Conservation (phyloP, 2,797 vertebrate species). For the Cryptoblepharus egeriae region DNA sequence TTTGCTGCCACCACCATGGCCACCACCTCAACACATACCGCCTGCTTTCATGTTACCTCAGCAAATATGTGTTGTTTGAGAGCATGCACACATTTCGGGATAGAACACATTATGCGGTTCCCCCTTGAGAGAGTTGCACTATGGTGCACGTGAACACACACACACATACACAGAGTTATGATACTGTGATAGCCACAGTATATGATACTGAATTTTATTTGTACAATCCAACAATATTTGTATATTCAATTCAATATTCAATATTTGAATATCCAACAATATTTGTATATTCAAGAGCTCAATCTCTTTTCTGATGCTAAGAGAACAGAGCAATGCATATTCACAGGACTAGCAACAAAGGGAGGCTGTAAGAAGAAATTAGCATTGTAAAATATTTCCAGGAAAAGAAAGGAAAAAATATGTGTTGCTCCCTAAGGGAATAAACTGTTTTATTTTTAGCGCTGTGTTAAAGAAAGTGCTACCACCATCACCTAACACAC, state of each 20-base stretch:
- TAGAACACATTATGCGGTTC: not conserved
- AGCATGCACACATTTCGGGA: no score
- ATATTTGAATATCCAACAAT: no score
- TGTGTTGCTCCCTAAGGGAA: constrained; percentile 7
- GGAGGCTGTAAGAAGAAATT: constrained; percentile 36
- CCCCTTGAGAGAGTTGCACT: not conserved
- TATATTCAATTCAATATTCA: no score
- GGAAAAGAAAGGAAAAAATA: not conserved
- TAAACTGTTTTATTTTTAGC: constrained; percentile 52
- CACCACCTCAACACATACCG: no score
- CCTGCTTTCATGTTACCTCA: not conserved
- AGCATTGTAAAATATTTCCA: constrained; percentile 52
- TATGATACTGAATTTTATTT: constrained; percentile 5
- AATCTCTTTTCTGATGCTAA: not conserved
- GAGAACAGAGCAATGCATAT: not conserved
- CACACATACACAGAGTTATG: not conserved
- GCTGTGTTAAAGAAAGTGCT: constrained; percentile 49
- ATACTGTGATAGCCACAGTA: no score
- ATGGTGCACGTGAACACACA: no score
- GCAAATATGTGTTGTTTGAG: no score
- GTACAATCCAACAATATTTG: constrained; percentile 10
- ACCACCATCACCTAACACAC: constrained; percentile 52
- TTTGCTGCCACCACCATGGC: no score
- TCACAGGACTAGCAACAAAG: constrained; percentile 13
- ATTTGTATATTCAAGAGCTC: constrained; percentile 7